Conservation (phyloP, 2,113 vertebrate genomes). For the Helogale parvula region DNA sequence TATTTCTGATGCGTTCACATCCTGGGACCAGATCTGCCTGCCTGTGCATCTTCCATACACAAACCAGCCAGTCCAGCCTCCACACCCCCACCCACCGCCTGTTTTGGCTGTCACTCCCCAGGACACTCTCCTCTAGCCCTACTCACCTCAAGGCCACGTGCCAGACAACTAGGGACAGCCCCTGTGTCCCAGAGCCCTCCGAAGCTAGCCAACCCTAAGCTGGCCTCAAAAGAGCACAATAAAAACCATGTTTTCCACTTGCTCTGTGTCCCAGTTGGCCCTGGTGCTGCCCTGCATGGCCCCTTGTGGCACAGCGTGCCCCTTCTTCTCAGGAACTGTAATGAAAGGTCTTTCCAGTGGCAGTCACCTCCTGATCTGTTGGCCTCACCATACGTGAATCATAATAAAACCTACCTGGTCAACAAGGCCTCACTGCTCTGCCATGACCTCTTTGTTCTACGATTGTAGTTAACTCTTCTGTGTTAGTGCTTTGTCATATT, state of each 20-base stretch:
- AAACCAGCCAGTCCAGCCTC: neutral
- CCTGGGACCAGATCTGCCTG: neutral
- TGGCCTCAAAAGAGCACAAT: neutral
- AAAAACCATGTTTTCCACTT: neutral
- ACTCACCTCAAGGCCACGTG: too few relatives aligned
- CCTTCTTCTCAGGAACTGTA: too few relatives aligned
- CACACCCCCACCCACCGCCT: neutral
- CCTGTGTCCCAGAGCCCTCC: neutral
- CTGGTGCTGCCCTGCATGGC: neutral
- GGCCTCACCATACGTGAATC: neutral
- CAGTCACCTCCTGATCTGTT: neutral
- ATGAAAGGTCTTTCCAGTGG: neutral
- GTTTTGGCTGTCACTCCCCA: neutral
- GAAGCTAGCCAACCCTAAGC: neutral
- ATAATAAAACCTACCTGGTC: neutral
- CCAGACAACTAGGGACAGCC: neutral
- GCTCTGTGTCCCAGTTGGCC: neutral
- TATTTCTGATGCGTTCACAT: neutral
- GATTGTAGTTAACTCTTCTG: neutral
- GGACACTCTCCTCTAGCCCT: neutral
- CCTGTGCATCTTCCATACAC: accelerated
- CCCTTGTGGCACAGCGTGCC: accelerated
- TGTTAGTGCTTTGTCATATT: neutral
- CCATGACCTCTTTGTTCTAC: neutral
- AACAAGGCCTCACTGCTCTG: neutral